Conservation (phyloP, 2,797 vertebrate species). For the Myotis planiceps region DNA sequence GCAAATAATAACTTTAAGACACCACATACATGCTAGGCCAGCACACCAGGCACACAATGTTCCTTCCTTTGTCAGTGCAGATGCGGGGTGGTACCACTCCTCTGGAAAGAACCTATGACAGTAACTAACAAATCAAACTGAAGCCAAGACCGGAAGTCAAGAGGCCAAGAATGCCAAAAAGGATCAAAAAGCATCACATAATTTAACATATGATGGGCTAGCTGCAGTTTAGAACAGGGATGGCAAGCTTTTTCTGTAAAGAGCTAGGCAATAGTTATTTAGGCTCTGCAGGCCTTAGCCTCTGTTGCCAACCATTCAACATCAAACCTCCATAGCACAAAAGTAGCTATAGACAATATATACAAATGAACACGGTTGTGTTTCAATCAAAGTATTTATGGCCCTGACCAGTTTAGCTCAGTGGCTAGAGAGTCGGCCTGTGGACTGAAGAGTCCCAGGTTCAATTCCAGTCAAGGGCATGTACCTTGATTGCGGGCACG, state of each 20-base stretch:
- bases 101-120: background rate
- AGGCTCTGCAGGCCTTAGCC: background rate
- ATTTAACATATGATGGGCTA: background rate
- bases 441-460: too few species aligned
- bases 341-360: background rate
- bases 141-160: background rate
- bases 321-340: background rate
- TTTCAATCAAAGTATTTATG: background rate
- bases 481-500: too few species aligned
- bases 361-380: background rate
- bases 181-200: background rate
- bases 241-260: background rate
- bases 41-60: background rate
- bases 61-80: background rate
- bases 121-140: background rate
- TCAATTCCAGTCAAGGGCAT: too few species aligned
- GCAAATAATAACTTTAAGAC: background rate
- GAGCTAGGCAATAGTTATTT: background rate
- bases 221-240: background rate
- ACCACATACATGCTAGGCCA: background rate
- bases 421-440: too few species aligned
- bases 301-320: background rate
- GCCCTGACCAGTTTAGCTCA: too few species aligned
- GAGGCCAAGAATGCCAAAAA: background rate
- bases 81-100: background rate